These are phyloP conservation scores for Halocynthia aurantium DNA, from an alignment of 23 tunicate species.

Conservation along the genomic window DNA sequence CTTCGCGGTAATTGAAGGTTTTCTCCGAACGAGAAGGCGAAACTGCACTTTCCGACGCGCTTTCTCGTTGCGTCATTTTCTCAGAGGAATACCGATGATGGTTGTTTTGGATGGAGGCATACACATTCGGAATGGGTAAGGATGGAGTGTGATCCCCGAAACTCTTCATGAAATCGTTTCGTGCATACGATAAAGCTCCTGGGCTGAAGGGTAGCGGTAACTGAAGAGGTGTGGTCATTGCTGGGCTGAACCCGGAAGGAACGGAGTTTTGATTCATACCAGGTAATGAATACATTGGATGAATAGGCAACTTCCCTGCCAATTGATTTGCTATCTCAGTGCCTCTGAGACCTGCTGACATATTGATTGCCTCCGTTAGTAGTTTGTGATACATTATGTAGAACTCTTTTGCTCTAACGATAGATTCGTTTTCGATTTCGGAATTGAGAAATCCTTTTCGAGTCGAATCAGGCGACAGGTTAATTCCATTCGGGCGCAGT, in stretches of 20 bases:
- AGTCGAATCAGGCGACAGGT: no score
- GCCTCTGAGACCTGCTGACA: background rate
- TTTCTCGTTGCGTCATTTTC: slow-evolving; percentile 1
- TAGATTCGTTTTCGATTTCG: background rate
- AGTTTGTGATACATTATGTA: slow-evolving; percentile 17
- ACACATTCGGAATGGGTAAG: background rate
- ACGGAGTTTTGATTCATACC: background rate
- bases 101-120: no score
- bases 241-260: background rate
- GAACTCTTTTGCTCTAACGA: background rate
- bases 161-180: background rate
- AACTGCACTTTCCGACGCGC: background rate
- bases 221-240: background rate
- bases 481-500: no score
- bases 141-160: background rate
- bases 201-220: background rate
- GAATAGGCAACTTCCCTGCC: background rate
- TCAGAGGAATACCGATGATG: background rate
- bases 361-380: slow-evolving; percentile 8
- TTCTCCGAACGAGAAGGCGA: background rate
- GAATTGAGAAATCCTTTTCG: no score
- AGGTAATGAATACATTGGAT: background rate
- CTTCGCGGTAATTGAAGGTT: background rate
- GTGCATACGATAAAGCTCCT: background rate
- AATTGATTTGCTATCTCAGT: background rate